phyloP scores from a whole-genome alignment of 2,113 vertebrate genomes.

The Lates calcarifer region DNA sequence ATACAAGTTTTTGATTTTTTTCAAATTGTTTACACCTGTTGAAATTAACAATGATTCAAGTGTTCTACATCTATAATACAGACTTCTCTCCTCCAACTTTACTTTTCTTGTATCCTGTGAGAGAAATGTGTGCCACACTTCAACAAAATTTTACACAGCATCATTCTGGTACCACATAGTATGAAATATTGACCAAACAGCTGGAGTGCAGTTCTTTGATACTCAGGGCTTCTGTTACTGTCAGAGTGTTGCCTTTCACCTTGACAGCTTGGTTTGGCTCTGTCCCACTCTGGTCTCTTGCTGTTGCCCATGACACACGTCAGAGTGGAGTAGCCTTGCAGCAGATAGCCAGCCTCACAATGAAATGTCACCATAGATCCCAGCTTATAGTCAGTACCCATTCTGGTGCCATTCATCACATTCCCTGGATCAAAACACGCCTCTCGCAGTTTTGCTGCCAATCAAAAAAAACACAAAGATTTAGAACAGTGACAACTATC shows the following conservation, averaged over 20 bases:
- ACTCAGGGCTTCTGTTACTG: constrained; percentile 29
- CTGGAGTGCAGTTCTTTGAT: constrained; percentile 38
- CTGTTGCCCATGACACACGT: constrained; percentile 98
- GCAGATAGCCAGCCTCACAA: constrained; percentile 95
- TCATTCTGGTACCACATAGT: constrained; percentile 8
- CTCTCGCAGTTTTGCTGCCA: constrained; percentile 96
- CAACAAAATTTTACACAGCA: constrained; percentile 12
- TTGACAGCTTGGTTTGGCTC: constrained; percentile 94
- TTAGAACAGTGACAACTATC: constrained; percentile 30
- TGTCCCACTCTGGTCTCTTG: constrained; percentile 97
- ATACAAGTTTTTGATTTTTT: not conserved
- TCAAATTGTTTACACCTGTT: too few species aligned
- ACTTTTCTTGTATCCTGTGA: not conserved
- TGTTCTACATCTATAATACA: not conserved
- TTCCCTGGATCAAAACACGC: constrained; percentile 98
- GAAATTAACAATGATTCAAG: too few species aligned
- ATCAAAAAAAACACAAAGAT: constrained; percentile 48
- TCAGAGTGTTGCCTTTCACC: constrained; percentile 82
- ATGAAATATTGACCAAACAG: constrained; percentile 50
- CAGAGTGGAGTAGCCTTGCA: constrained; percentile 97
- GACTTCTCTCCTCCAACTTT: not conserved
- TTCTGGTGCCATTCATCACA: constrained; percentile 97
- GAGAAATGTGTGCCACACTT: not conserved
- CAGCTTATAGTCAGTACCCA: constrained; percentile 97
- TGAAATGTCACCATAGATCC: constrained; percentile 98